Percentiles rank a stretch among this genome's conserved stretches.
phyloP scores from a whole-genome alignment of 2,113 vertebrate genomes.

The Entomyzon cyanotis region DNA sequence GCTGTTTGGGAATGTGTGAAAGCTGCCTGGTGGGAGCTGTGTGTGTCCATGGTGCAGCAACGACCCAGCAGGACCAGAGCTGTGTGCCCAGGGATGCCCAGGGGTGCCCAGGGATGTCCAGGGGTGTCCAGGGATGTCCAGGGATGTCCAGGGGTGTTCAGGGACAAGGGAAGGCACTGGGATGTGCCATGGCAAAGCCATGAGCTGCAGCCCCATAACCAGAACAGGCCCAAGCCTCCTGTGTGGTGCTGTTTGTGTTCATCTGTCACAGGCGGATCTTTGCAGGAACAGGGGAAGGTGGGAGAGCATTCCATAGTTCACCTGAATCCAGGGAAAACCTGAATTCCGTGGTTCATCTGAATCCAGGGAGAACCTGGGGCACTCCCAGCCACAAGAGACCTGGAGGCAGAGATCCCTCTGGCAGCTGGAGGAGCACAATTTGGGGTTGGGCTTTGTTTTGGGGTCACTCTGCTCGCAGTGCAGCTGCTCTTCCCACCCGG shows the following conservation, averaged over 20 bases:
- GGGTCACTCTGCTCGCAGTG: not conserved
- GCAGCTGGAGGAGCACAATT: rapidly evolving
- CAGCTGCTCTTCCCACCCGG: rapidly evolving
- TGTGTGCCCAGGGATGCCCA: rapidly evolving
- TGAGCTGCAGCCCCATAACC: too few relatives aligned
- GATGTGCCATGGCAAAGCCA: rapidly evolving
- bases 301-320: not conserved
- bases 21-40: rapidly evolving
- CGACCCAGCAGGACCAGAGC: rapidly evolving
- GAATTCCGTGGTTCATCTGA: not conserved
- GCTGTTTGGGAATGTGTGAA: not conserved
- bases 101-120: too few relatives aligned
- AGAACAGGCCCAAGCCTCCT: rapidly evolving
- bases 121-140: too few relatives aligned
- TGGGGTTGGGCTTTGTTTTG: rapidly evolving
- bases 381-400: rapidly evolving
- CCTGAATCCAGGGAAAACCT: not conserved
- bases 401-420: not conserved
- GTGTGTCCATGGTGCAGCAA: rapidly evolving
- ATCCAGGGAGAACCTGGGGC: rapidly evolving
- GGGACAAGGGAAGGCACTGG: rapidly evolving
- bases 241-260: rapidly evolving
- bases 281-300: not conserved
- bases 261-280: not conserved
- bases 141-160: too few relatives aligned